Conservation (phyloP, 2,888 invertebrate genomes). For the Drosophila birchii region DNA sequence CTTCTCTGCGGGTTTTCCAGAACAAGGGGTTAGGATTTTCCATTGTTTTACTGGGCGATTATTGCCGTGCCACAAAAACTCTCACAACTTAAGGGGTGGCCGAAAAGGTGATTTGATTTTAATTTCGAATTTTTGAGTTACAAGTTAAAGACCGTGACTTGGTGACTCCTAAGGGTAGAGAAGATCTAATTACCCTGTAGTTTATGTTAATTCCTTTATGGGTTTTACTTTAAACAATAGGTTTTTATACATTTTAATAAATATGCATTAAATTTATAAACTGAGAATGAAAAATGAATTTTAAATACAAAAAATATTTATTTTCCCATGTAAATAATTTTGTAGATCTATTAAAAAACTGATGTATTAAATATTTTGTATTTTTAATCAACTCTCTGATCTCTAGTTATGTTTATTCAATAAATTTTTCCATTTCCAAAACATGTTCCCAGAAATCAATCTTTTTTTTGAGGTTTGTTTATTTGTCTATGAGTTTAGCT, state of each 20-base stretch:
- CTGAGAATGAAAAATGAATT: too few species aligned
- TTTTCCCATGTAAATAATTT: background rate
- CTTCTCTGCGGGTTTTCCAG: slow-evolving; percentile 8
- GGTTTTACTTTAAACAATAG: background rate
- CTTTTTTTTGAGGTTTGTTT: background rate
- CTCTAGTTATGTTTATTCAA: background rate
- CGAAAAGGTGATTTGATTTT: background rate
- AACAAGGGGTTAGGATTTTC: slow-evolving; percentile 5
- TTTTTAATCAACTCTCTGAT: background rate
- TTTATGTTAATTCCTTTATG: background rate
- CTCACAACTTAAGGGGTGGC: background rate
- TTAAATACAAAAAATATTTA: too few species aligned
- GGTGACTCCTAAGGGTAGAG: background rate
- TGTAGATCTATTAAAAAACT: background rate
- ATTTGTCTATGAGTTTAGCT: background rate
- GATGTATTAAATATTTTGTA: background rate
- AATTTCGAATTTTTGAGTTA: background rate
- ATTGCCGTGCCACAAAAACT: background rate
- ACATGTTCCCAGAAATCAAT: background rate
- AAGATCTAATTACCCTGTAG: background rate
- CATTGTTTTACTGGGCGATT: slow-evolving; percentile 18
- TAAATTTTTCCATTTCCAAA: background rate
- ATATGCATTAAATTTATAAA: background rate
- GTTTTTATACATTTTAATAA: background rate
- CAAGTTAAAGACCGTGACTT: background rate